Conservation (phyloP, 2,113 vertebrate genomes). For the Corythornis cristatus region DNA sequence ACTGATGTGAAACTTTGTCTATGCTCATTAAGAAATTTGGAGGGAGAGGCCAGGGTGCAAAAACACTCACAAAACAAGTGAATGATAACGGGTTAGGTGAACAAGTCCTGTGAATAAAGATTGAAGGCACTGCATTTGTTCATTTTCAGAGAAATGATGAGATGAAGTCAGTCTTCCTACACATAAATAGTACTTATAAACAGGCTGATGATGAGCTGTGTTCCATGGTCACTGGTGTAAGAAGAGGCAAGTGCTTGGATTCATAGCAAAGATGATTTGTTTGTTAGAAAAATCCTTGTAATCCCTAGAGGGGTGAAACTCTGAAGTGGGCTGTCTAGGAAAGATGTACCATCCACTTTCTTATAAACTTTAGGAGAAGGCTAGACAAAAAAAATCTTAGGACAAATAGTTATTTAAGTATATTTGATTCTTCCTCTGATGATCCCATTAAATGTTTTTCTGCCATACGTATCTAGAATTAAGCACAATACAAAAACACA, state of each 20-base stretch:
- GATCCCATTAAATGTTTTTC: not conserved
- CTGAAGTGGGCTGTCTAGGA: not conserved
- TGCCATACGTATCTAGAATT: not conserved
- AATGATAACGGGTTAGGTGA: not conserved
- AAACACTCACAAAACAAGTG: not conserved
- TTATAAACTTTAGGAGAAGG: not conserved
- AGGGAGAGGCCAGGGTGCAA: not conserved
- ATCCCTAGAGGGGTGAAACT: not conserved
- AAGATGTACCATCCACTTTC: not conserved
- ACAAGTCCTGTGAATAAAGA: not conserved
- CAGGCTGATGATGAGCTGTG: not conserved
- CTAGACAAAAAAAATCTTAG: not conserved
- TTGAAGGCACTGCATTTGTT: not conserved
- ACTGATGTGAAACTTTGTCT: not conserved
- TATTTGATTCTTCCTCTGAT: not conserved
- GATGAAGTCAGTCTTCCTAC: not conserved
- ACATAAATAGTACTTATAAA: not conserved
- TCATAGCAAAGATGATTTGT: not conserved
- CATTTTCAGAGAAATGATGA: not conserved
- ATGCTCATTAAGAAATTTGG: not conserved
- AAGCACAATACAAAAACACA: conserved; percentile 1
- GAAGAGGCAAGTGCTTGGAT: not conserved
- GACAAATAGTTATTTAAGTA: not conserved
- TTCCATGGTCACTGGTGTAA: not conserved
- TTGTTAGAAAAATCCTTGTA: not conserved